phyloP scores from a whole-genome alignment of 2,888 invertebrate species.

The Tortrix viridana region DNA sequence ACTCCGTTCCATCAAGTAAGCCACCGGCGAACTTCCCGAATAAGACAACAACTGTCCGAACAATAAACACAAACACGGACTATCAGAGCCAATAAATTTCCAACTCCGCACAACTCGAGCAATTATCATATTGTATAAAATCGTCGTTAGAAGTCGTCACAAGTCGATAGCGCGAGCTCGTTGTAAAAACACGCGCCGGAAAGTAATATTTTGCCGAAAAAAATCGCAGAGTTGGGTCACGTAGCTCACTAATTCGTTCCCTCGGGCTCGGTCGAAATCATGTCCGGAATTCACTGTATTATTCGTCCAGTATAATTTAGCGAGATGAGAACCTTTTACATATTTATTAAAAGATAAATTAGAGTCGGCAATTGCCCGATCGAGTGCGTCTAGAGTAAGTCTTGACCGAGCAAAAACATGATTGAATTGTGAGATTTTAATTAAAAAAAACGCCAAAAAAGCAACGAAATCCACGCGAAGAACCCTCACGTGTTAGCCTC shows the following conservation, averaged over 20 bases:
- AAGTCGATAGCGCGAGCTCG: constrained; percentile 70
- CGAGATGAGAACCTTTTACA: constrained; percentile 53
- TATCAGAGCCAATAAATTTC: constrained; percentile 33
- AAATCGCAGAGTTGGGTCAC: constrained; percentile 75
- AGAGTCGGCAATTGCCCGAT: constrained; percentile 30
- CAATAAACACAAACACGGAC: constrained; percentile 20
- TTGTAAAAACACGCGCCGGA: constrained; percentile 70
- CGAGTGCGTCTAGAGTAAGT: not conserved
- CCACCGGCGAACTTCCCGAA: constrained; percentile 17
- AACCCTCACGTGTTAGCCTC: no score
- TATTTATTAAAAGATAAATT: constrained; percentile 54
- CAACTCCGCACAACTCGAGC: constrained; percentile 47
- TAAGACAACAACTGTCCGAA: constrained; percentile 29
- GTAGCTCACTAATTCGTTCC: constrained; percentile 77
- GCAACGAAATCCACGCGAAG: no score
- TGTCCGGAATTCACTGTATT: constrained; percentile 71
- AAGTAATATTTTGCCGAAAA: constrained; percentile 60
- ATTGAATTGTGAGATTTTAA: no score
- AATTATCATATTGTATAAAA: constrained; percentile 82
- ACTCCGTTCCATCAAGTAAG: not conserved
- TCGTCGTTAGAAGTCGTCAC: constrained; percentile 73
- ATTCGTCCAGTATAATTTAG: constrained; percentile 65
- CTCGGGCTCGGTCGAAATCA: constrained; percentile 66
- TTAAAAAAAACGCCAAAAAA: no score
- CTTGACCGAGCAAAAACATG: no score